Evolutionary conservation across 2,113 vertebrate species (phyloP).

Genomic region (Phoxinus phoxinus): DNA sequence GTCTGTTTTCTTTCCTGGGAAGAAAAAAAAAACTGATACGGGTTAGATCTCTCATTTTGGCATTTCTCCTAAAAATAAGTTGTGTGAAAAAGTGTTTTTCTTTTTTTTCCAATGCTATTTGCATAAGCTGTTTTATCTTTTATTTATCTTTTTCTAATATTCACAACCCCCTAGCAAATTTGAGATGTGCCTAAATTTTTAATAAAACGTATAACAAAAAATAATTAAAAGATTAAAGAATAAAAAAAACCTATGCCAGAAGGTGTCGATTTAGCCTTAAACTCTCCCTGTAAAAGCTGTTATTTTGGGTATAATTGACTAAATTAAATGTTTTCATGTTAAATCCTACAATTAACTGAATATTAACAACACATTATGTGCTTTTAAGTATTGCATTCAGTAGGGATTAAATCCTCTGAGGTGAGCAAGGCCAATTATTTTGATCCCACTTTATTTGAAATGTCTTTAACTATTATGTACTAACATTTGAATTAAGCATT

Average conservation of each 20-base stretch:
- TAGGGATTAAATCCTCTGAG: background rate
- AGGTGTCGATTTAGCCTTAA: background rate
- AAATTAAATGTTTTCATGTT: no score
- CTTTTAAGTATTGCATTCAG: background rate
- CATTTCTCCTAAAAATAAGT: background rate
- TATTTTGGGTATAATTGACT: background rate
- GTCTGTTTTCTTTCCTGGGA: background rate
- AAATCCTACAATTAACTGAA: background rate
- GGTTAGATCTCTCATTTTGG: background rate
- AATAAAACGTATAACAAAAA: background rate
- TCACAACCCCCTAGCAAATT: no score
- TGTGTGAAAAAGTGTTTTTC: no score
- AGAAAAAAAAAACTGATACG: background rate
- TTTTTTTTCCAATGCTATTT: background rate
- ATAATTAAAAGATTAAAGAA: background rate
- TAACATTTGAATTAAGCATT: no score
- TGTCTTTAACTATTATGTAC: no score
- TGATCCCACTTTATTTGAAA: no score
- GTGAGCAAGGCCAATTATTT: background rate
- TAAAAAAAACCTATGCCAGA: background rate
- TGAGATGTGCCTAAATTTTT: background rate
- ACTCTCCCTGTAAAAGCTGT: background rate
- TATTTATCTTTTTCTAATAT: no score
- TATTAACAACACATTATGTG: background rate
- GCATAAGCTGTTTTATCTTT: no score